A percentile compares a stretch with the other conserved stretches of the same genome.
phyloP scores from a whole-genome alignment of 2,113 vertebrate species.

The Limnothrissa miodon region DNA sequence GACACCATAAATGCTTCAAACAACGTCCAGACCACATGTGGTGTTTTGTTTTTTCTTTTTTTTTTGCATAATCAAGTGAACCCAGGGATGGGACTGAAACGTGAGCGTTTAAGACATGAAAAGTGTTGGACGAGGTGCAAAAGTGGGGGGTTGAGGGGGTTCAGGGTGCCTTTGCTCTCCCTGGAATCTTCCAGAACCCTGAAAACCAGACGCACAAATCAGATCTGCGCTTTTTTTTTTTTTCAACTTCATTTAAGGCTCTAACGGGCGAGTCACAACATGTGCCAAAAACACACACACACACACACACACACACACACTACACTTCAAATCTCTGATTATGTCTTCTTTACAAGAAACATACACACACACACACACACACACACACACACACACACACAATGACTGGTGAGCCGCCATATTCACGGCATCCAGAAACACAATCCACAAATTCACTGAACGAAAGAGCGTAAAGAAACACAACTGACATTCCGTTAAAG shows the following conservation, averaged over 20 bases:
- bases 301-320: no score
- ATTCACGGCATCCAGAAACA: slow-evolving; percentile 56
- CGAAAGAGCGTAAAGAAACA: slow-evolving; percentile 32
- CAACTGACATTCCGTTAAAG: slow-evolving; percentile 21
- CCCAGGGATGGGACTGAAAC: slow-evolving; percentile 48
- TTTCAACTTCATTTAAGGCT: slow-evolving; percentile 68
- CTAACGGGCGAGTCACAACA: slow-evolving; percentile 66
- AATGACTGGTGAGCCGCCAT: slow-evolving; percentile 30
- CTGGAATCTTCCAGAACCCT: slow-evolving; percentile 52
- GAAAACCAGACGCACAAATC: slow-evolving; percentile 46
- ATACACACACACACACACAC: slow-evolving; percentile 38
- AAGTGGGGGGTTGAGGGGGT: slow-evolving; percentile 22
- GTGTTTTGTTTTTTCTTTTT: neutral
- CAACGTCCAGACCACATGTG: neutral
- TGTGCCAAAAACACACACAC: slow-evolving; percentile 65
- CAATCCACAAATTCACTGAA: slow-evolving; percentile 32
- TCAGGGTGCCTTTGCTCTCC: slow-evolving; percentile 33
- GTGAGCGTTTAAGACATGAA: slow-evolving; percentile 53
- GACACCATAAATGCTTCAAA: neutral
- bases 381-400: slow-evolving; percentile 31
- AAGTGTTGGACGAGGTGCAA: slow-evolving; percentile 38
- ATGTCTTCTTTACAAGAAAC: slow-evolving; percentile 45
- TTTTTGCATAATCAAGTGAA: slow-evolving; percentile 68
- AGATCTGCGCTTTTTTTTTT: slow-evolving; percentile 47
- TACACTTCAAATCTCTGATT: slow-evolving; percentile 46